phyloP scores from a whole-genome alignment of 1,140 invertebrate genomes.

The Drosophila orosa region DNA sequence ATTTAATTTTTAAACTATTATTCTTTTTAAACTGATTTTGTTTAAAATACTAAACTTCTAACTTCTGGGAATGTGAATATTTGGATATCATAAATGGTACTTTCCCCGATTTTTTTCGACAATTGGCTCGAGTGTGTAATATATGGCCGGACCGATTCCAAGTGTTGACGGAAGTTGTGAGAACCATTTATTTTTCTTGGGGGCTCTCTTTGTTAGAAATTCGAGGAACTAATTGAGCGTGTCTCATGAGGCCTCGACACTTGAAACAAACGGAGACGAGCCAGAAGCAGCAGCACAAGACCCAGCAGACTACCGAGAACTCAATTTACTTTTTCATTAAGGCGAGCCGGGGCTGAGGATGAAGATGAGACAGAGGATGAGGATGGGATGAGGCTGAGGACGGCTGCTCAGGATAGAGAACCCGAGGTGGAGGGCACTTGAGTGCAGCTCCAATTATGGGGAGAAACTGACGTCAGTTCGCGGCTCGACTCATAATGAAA shows the following conservation, averaged over 20 bases:
- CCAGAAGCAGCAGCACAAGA: constrained; percentile 29
- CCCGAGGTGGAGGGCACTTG: constrained; percentile 64
- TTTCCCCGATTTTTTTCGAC: constrained; percentile 2
- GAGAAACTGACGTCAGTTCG: constrained; percentile 60
- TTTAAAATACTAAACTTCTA: no score
- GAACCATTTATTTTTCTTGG: constrained; percentile 46
- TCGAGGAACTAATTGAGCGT: constrained; percentile 72
- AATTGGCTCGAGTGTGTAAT: constrained; percentile 66
- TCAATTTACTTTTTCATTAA: constrained; percentile 73
- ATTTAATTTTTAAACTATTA: no score
- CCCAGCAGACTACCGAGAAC: constrained; percentile 55
- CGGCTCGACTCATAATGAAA: constrained; percentile 77
- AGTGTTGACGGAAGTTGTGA: constrained; percentile 61
- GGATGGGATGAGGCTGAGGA: constrained; percentile 3
- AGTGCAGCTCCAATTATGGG: constrained; percentile 79
- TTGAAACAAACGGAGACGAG: constrained; percentile 45
- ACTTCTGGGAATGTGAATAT: not conserved
- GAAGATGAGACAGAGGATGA: constrained; percentile 5
- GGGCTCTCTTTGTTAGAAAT: constrained; percentile 38
- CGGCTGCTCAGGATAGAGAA: constrained; percentile 33
- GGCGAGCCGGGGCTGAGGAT: constrained; percentile 14
- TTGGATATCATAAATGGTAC: constrained; percentile 14
- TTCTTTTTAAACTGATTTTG: no score
- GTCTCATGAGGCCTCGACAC: constrained; percentile 48
- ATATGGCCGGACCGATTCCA: constrained; percentile 33